Evolutionary conservation across 2,113 vertebrate genomes (phyloP).

Genomic region (Tragelaphus imberbis): DNA sequence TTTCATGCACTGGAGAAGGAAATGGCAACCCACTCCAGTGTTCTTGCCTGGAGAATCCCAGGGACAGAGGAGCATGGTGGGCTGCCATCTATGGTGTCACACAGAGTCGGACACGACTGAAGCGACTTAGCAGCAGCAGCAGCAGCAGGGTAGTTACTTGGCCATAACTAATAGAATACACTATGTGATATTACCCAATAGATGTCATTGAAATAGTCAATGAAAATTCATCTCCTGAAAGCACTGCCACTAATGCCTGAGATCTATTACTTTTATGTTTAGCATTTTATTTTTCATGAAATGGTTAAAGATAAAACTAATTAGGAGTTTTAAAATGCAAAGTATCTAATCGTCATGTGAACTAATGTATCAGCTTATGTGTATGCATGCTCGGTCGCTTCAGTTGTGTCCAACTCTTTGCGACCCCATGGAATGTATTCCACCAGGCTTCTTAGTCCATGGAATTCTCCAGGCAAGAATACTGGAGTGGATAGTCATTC

Average conservation of each 20-base stretch:
- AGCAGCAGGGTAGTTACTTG: background rate
- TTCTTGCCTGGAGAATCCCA: too few species aligned
- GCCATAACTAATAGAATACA: background rate
- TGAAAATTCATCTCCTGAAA: background rate
- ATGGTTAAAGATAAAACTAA: background rate
- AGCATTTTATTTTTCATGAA: background rate
- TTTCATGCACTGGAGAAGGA: too few species aligned
- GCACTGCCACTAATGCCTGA: background rate
- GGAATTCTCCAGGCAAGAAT: background rate
- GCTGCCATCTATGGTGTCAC: too few species aligned
- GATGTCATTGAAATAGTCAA: background rate
- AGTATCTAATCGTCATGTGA: background rate
- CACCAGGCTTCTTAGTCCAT: background rate
- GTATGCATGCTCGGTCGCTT: accelerated
- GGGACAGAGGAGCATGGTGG: too few species aligned
- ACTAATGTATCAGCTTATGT: background rate
- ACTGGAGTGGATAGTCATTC: background rate
- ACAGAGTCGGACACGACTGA: too few species aligned
- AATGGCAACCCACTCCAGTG: too few species aligned
- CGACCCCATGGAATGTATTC: background rate
- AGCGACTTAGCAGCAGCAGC: too few species aligned
- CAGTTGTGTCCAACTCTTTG: background rate
- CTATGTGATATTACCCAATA: background rate
- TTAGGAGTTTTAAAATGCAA: background rate
- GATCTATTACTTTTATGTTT: background rate